A percentile compares a stretch with the other conserved stretches of the same genome.
Evolutionary conservation across 2,113 vertebrate species (phyloP).

Genomic region (Cyprinodon tularosa): DNA sequence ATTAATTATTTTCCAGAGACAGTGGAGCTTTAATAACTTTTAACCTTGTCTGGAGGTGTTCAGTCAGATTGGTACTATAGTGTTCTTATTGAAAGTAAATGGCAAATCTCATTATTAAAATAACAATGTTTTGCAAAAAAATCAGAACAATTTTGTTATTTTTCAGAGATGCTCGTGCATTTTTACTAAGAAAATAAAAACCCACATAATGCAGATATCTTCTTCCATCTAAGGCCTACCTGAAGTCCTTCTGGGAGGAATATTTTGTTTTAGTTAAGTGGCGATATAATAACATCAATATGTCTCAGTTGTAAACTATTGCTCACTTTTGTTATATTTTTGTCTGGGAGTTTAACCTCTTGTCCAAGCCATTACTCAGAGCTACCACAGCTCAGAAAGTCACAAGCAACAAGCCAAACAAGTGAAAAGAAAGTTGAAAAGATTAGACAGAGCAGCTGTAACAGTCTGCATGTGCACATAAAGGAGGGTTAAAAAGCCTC

Average conservation of each 20-base stretch:
- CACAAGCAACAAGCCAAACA: neutral
- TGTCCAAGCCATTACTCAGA: neutral
- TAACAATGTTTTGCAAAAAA: neutral
- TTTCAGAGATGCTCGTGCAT: neutral
- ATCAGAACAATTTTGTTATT: neutral
- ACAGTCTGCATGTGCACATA: neutral
- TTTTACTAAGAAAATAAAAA: neutral
- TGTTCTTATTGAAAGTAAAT: no score
- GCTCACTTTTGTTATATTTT: neutral
- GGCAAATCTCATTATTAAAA: no score
- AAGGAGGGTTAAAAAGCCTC: conserved; percentile 31
- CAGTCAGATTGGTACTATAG: no score
- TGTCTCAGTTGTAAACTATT: neutral
- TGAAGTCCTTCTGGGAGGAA: neutral
- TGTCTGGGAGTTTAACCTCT: neutral
- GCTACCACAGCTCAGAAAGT: conserved; percentile 1
- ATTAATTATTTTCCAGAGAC: neutral
- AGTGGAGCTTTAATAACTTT: neutral
- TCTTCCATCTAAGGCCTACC: no score
- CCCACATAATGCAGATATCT: no score
- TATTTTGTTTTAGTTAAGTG: neutral
- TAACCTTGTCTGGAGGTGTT: neutral
- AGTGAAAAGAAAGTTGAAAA: neutral
- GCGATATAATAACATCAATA: neutral
- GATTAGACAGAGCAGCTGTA: neutral